A percentile compares a stretch with the other conserved stretches of the same genome.
These are phyloP conservation scores for Ennomos erosarius DNA, from an alignment of 2,888 invertebrate genomes.

Conservation along the genomic window DNA sequence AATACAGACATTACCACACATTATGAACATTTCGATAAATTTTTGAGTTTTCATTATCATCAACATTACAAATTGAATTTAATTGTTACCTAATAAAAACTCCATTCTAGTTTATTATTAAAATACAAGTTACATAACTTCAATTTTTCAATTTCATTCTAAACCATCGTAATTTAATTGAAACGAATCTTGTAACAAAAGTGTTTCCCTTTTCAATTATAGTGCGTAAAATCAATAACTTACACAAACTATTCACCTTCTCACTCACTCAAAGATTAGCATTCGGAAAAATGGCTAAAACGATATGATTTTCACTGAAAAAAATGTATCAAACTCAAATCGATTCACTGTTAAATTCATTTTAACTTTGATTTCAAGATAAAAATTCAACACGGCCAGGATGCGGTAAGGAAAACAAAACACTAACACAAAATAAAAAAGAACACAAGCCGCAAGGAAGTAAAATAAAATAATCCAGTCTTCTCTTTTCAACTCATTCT, in stretches of 20 bases:
- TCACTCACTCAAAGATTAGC: background rate
- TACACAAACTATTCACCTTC: constrained; percentile 15
- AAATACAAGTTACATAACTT: too few species aligned
- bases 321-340: constrained; percentile 3
- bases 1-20: too few species aligned
- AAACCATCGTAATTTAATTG: background rate
- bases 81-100: too few species aligned
- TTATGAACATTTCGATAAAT: too few species aligned
- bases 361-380: background rate
- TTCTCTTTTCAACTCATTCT: constrained; percentile 19
- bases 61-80: too few species aligned
- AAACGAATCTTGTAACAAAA: background rate
- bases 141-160: background rate
- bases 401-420: constrained; percentile 26
- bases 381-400: constrained; percentile 20
- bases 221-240: constrained; percentile 33
- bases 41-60: too few species aligned
- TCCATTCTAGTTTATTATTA: too few species aligned
- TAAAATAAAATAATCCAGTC: constrained; percentile 1
- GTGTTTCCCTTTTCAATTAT: background rate
- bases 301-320: background rate
- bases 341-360: constrained; percentile 20
- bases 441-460: constrained; percentile 7
- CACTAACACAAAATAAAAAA: background rate
- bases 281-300: background rate